Base-by-base conservation (phyloP, 1,140 invertebrate species). In the Tyrophagus putrescentiae region DNA sequence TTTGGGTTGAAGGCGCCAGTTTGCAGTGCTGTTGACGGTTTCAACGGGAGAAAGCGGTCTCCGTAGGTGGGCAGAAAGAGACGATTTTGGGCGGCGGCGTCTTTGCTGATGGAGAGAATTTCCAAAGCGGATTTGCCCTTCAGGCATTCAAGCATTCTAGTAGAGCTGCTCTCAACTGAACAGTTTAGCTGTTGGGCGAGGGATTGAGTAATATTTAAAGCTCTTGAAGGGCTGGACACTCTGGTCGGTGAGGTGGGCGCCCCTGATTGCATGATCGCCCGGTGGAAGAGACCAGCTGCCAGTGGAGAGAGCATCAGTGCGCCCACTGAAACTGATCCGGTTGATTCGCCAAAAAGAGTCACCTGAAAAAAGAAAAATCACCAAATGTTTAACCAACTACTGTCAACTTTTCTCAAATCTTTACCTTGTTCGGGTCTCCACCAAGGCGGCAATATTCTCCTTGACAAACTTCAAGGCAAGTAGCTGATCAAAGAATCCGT, bases 301-400 rank as follows among this genome's bases (percentile, higher is more conserved):
- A 52, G 1, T 21, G 48, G 48, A n/a, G 18, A 23, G 16, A 29
- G 1, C 23, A 52, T 7, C 32, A 57, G 18, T 11, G 27, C n/a
- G 18, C 9, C 9, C 4, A 57, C 33, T 4, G 32, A 1, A 57
- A 57, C 11, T 6, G 53, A 31, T n/a, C 73, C 74, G 57, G 72
- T 63, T 27, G 71, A 74, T 57, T 76, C 72, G 4, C 75, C 75
- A 66, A 77, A 71, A 16, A 76, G 52, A 9, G 73, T 72, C 18
- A 76, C 68, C 27, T 66, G 64, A 16, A 76, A 73, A 0, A 83
- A 79, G 73, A n/a, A n/a, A n/a, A n/a, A n/a, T n/a, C n/a, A n/a
- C n/a, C n/a, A n/a, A n/a, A n/a, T n/a, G n/a, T n/a, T n/a, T n/a
- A n/a, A n/a, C n/a, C n/a, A n/a, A n/a, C n/a, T n/a, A n/a, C n/a